Base-by-base conservation (phyloP, 2,797 vertebrate species). In the Prunella strophiata region DNA sequence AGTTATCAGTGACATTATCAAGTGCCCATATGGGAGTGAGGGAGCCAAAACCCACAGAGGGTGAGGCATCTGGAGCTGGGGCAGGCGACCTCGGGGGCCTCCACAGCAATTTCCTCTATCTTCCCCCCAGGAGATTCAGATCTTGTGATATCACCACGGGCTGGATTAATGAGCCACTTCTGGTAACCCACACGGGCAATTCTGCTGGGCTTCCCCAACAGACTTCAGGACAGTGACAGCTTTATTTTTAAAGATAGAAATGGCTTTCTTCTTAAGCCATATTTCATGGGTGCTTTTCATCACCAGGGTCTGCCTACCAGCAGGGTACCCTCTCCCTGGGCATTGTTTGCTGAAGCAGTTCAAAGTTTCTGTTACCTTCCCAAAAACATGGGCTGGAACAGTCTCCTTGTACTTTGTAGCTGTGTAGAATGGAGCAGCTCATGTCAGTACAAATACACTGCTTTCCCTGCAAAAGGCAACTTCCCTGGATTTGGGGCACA, bases 181-280 rank as follows among this genome's bases (percentile, higher is more conserved):
- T 97, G 94, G 96, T 97, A 97, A 97, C 91, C 93, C 92, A 92
- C 85, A 96, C 5, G 88, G 94, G 96, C 96, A 97, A 91, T 92
- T 97, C 85, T 94, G 86, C 80, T 26, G 91, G 96, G 95, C 96
- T 96, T 97, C 88, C 91, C 95, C 93, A 96, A 90, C 96, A 96
- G 82, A 91, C 65, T 96, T 96, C 87, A 91, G 76, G 80, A 74
- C 52, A 85, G 83, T 51, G 96, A 95, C 29, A 62, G 47, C 76
- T 96, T 92, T 89, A 88, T 82, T 94, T 97, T 94, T 94, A 88
- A 91, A 76, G 58, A 55, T 85, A 96, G 25, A 85, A 88, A 95
- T 75, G 47, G 47, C 40, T 84, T 89, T 95, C n/a, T 91, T 88
- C 68, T 77, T 43, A 87, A 87, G 58, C 20, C 25, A 5, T 67